These are phyloP conservation scores for Branchipolynoe longqiensis DNA, from an alignment of 2,888 invertebrate species.

Conservation along the genomic window DNA sequence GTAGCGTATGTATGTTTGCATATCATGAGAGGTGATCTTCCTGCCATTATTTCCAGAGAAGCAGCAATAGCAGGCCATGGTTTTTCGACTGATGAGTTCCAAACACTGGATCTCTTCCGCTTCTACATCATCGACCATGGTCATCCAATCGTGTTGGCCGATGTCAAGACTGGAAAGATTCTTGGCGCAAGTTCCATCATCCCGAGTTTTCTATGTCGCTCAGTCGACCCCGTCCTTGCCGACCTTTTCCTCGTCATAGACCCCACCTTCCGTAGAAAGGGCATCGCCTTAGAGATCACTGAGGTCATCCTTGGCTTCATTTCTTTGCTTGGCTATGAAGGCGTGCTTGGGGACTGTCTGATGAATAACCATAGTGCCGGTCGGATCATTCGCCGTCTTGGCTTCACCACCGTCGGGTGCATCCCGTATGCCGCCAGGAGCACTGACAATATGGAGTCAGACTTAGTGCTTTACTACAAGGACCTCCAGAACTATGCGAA, in stretches of 20 bases:
- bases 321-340: background rate
- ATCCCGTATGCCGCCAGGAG: constrained; percentile 7
- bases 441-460: background rate
- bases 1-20: too few relatives aligned
- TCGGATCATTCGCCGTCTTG: background rate
- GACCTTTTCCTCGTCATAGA: constrained; percentile 15
- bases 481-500: too few relatives aligned
- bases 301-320: background rate
- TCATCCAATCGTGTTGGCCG: constrained; percentile 5
- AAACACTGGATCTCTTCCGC: constrained; percentile 28
- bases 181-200: background rate
- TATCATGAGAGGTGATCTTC: too few relatives aligned
- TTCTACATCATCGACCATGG: constrained; percentile 21
- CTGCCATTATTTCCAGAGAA: background rate
- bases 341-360: constrained; percentile 1
- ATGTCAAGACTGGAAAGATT: background rate
- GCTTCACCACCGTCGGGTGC: background rate
- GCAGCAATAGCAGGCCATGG: background rate
- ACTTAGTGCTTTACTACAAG: background rate
- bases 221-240: constrained; percentile 21
- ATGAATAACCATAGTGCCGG: background rate
- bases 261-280: background rate
- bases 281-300: background rate
- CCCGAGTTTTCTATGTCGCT: constrained; percentile 2
- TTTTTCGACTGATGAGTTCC: constrained; percentile 31